Evolutionary conservation across 2,797 vertebrate species (phyloP).

Genomic region (Eulemur coronatus): DNA sequence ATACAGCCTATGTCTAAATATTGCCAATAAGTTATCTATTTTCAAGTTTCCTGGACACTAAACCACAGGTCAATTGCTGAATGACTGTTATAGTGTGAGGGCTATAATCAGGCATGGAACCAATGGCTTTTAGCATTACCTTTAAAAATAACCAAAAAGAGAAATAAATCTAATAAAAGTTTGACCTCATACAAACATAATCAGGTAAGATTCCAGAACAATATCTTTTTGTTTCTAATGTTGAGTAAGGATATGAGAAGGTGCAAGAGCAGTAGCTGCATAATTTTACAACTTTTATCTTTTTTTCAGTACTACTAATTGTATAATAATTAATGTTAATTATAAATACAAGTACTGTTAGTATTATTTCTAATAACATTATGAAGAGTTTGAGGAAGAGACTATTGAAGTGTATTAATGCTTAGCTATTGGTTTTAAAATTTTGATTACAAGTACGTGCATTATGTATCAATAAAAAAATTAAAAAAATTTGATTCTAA

Average conservation of each 20-base stretch:
- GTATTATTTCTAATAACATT: neutral
- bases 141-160: neutral
- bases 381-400: neutral
- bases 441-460: neutral
- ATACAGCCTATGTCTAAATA: neutral
- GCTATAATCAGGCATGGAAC: neutral
- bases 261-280: neutral
- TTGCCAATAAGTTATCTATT: neutral
- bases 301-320: neutral
- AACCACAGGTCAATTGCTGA: neutral
- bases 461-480: too few relatives aligned
- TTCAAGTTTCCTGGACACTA: neutral
- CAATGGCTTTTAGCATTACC: neutral
- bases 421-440: neutral
- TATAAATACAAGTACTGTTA: neutral
- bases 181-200: neutral
- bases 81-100: neutral
- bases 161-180: neutral
- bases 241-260: neutral
- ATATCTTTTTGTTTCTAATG: neutral
- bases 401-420: neutral
- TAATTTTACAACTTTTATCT: neutral
- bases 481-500: neutral
- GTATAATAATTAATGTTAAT: neutral
- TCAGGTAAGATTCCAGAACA: neutral